Evolutionary conservation across 2,113 vertebrate genomes (phyloP).

Genomic region (Forbesichthys agassizii): DNA sequence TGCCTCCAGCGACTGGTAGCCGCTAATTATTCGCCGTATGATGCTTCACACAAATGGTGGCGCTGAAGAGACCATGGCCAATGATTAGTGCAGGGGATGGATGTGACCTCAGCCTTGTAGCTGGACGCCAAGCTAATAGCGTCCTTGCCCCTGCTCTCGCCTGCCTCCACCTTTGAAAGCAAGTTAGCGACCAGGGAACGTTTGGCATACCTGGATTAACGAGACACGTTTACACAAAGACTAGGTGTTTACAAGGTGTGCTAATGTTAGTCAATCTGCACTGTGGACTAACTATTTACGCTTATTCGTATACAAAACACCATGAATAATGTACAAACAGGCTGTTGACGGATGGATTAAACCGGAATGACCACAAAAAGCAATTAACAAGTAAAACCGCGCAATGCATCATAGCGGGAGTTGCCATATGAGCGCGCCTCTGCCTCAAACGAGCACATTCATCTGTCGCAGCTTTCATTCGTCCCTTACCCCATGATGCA

Average conservation of each 20-base stretch:
- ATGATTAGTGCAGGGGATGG: conserved; percentile 50
- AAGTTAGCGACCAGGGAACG: conserved; percentile 1
- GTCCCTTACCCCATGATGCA: background rate
- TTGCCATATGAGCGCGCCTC: background rate
- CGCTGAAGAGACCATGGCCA: conserved; percentile 58
- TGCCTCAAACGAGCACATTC: background rate
- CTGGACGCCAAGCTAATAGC: conserved; percentile 29
- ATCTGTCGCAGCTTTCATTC: background rate
- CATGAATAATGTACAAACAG: background rate
- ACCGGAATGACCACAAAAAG: background rate
- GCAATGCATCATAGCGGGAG: background rate
- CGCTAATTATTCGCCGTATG: conserved; percentile 75
- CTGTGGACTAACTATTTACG: conserved; percentile 15
- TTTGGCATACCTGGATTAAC: conserved; percentile 4
- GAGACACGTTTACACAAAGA: background rate
- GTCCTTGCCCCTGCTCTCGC: conserved; percentile 14
- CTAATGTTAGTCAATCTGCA: conserved; percentile 15
- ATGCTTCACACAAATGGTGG: conserved; percentile 65
- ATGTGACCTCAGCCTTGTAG: conserved; percentile 42
- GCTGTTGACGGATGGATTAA: conserved; percentile 7
- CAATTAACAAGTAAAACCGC: background rate
- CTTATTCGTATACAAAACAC: conserved; percentile 19
- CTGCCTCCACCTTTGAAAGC: background rate
- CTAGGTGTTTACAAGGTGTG: background rate
- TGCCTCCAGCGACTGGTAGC: conserved; percentile 54